phyloP scores from a whole-genome alignment of 2,888 invertebrate species.

The Caenorhabditis angaria region DNA sequence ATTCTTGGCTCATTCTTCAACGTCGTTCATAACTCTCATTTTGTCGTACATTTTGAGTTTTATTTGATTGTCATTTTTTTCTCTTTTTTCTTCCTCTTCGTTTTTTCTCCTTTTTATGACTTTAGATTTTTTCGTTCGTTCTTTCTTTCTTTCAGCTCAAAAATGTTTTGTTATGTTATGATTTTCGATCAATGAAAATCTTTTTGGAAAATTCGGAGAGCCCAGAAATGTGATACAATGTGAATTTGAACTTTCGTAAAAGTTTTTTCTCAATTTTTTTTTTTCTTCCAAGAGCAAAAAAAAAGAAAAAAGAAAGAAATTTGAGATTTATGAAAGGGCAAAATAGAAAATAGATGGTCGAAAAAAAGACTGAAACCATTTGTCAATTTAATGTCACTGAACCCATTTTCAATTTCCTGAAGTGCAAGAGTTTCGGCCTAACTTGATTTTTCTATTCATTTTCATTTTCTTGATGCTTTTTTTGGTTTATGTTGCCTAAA shows the following conservation, averaged over 20 bases:
- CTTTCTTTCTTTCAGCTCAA: not conserved
- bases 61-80: not conserved
- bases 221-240: not conserved
- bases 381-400: not conserved
- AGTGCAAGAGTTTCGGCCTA: not conserved
- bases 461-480: not conserved
- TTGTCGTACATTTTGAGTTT: not conserved
- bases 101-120: not conserved
- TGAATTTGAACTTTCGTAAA: not conserved
- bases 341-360: too few species aligned
- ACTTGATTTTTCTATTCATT: not conserved
- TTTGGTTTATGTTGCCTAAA: too few species aligned
- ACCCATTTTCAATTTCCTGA: not conserved
- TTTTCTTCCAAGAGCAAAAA: too few species aligned
- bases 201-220: too few species aligned
- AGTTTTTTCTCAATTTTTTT: not conserved
- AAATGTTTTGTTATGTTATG: not conserved
- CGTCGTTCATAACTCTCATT: conserved; percentile 1
- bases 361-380: not conserved
- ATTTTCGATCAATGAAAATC: too few species aligned
- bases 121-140: not conserved
- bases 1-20: not conserved
- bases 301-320: too few species aligned
- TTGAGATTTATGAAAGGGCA: not conserved
- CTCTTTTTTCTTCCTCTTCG: not conserved